Conservation (phyloP, 2,888 invertebrate genomes). For the Caradrina clavipalpis region DNA sequence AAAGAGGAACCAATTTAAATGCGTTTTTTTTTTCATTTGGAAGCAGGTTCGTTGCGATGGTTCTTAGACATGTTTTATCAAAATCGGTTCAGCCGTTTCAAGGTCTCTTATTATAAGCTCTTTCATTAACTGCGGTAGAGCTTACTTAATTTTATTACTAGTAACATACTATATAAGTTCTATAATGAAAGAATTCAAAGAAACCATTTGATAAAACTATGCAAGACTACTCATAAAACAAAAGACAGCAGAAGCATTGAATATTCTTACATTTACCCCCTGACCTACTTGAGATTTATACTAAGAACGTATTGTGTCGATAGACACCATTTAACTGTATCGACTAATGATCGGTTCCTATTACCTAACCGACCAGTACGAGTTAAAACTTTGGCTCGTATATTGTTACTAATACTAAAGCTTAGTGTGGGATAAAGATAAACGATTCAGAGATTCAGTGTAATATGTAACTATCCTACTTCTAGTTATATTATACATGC, state of each 20-base stretch:
- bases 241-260: conserved; percentile 7
- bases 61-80: no score
- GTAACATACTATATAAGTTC: no score
- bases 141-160: no score
- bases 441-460: background rate
- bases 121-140: no score
- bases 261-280: conserved; percentile 7
- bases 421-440: background rate
- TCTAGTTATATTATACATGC: no score
- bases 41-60: no score
- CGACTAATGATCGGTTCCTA: background rate
- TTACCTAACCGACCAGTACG: background rate
- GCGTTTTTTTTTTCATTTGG: no score
- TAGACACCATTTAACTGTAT: conserved; percentile 20
- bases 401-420: background rate
- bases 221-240: conserved; percentile 3
- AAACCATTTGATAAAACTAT: background rate
- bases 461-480: background rate
- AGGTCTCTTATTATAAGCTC: no score
- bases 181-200: no score
- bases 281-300: conserved; percentile 42
- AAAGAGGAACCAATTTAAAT: no score
- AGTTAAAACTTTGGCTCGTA: background rate
- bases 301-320: conserved; percentile 23
- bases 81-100: no score